phyloP scores from a whole-genome alignment of 2,888 invertebrate species.

The Tridacna gigas region DNA sequence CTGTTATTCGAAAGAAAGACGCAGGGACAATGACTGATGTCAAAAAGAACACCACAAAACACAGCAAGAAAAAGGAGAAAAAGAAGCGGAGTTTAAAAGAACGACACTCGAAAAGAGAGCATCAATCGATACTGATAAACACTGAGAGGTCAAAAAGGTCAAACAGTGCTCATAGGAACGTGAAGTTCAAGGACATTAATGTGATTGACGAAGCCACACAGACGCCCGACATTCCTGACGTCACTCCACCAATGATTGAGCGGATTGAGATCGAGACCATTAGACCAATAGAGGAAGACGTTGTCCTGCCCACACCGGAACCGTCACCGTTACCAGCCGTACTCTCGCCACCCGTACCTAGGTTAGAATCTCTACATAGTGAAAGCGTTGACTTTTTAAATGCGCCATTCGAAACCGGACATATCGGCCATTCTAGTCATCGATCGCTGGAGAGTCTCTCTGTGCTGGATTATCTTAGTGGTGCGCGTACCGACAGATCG shows the following conservation, averaged over 20 bases:
- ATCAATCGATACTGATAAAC: conserved; percentile 20
- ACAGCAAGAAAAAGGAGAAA: conserved; percentile 32
- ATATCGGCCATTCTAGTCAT: conserved; percentile 63
- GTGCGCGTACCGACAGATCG: conserved; percentile 38
- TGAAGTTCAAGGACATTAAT: conserved; percentile 16
- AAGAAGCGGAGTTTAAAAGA: conserved; percentile 30
- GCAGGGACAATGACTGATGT: conserved; percentile 60
- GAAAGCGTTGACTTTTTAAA: conserved; percentile 7
- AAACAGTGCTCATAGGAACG: conserved; percentile 22
- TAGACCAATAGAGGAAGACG: neutral
- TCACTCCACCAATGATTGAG: neutral
- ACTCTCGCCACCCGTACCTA: conserved; percentile 15
- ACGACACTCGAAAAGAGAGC: conserved; percentile 21
- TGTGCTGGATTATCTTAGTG: conserved; percentile 58
- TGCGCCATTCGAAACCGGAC: conserved; percentile 28
- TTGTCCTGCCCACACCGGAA: neutral
- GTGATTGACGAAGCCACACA: conserved; percentile 10
- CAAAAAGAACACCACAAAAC: conserved; percentile 1
- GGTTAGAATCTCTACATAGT: neutral
- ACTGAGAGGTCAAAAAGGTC: conserved; percentile 13
- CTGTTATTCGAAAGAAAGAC: conserved; percentile 45
- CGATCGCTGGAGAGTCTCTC: conserved; percentile 44
- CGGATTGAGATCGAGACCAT: conserved; percentile 5
- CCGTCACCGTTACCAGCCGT: conserved; percentile 3
- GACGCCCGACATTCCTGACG: conserved; percentile 30